Conservation (phyloP, 1,140 invertebrate genomes). For the Euura lappo region DNA sequence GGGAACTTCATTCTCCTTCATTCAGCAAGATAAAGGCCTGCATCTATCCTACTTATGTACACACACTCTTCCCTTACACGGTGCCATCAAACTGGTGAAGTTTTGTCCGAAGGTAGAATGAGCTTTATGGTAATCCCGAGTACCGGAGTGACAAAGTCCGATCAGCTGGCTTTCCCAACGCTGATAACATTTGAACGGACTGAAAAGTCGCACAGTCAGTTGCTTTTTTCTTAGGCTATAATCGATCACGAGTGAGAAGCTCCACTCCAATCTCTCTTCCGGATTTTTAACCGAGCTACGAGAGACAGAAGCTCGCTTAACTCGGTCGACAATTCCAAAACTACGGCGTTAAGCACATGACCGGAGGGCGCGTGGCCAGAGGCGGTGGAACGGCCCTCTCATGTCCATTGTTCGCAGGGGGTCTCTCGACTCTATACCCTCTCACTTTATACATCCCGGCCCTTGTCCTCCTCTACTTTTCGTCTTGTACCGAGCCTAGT, state of each 20-base stretch:
- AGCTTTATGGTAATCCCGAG: no score
- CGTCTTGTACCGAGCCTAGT: constrained; percentile 44
- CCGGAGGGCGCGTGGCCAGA: constrained; percentile 54
- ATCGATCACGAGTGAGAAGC: no score
- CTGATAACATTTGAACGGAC: no score
- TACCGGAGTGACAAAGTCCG: no score
- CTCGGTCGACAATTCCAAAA: constrained; percentile 52
- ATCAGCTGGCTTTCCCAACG: no score
- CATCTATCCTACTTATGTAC: constrained; percentile 50
- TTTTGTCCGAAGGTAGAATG: constrained; percentile 31
- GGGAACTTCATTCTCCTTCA: constrained; percentile 8
- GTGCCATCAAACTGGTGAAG: constrained; percentile 28
- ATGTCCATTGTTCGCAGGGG: constrained; percentile 54
- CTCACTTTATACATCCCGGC: background rate
- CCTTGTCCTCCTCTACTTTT: constrained; percentile 38
- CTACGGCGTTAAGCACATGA: constrained; percentile 53
- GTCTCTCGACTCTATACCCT: constrained; percentile 35
- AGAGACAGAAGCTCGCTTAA: constrained; percentile 2
- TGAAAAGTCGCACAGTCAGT: no score
- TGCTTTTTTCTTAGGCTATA: no score
- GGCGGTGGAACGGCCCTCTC: constrained; percentile 55
- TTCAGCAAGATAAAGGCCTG: constrained; percentile 45
- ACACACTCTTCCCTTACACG: constrained; percentile 25
- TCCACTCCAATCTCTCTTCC: no score
- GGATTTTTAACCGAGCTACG: background rate